Evolutionary conservation across 2,113 vertebrate genomes (phyloP), one percentile per base, ranked within the genome.

Genomic region (Rhabdomys dilectus): DNA sequence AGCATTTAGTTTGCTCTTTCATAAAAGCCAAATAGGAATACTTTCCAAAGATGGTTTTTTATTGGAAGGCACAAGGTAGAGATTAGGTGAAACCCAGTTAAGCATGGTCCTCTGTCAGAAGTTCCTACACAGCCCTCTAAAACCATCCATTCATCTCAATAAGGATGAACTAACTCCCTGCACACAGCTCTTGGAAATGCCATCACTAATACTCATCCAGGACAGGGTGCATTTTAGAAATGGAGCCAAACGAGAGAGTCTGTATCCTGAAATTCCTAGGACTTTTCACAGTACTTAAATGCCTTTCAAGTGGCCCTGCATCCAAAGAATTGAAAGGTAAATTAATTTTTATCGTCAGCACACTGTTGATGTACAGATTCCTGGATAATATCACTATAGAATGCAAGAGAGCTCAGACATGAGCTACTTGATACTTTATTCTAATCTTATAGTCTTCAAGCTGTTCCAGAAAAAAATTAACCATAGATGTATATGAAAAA

Each of bases 331-430:
- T 48, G 48, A 91, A 85, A 51, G 3, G 51, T 78, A 19, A 95
- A 81, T 88, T 21, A 72, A 92, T 66, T 87, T 92, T 85, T 51
- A 75, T 93, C 62, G 36, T 93, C 58, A 45, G 1, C 75, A 53
- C 53, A 36, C 29, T 26, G 15, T 76, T 21, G 72, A 29, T 1
- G 9, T 87, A 56, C 16, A 56, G 26, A 93, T 82, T 29, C 36
- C 29, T 76, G 26, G 12, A 45, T 22, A 24, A 45, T 22, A 24
- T 89, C 36, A 48, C 39, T 60, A 26, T 6, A 91, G 62, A 75
- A 66, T 24, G 26, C 64, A 75, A 62, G 58, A 86, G 24, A 84
- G 12, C 48, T 36, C 17, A 68, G 24, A 73, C 39, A 45, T 10
- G 16, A 96, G 48, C 84, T 4, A 4, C n/a, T 53, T 24, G 21